A percentile compares a stretch with the other conserved stretches of the same genome.
These are phyloP conservation scores for Drosophila monieri DNA, from an alignment of 2,888 invertebrate species.

Conservation along the genomic window DNA sequence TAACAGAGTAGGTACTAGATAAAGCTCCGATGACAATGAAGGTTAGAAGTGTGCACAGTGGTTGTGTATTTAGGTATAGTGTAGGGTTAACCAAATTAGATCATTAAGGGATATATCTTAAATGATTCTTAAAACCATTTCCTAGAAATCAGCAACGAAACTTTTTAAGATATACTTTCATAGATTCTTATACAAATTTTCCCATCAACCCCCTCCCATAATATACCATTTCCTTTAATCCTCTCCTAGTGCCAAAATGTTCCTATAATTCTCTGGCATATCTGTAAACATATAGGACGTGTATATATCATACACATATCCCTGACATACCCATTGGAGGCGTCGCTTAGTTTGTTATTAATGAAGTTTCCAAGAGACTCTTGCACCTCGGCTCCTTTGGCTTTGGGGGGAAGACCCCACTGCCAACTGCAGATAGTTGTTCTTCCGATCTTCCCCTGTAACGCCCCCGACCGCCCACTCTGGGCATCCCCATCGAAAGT, in stretches of 20 bases:
- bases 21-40: slow-evolving; percentile 50
- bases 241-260: slow-evolving; percentile 27
- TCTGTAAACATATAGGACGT: slow-evolving; percentile 14
- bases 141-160: too few relatives aligned
- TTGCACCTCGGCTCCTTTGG: slow-evolving; percentile 48
- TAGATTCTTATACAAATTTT: too few relatives aligned
- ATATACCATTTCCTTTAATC: neutral
- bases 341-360: slow-evolving; percentile 73
- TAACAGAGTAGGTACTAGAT: slow-evolving; percentile 12
- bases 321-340: slow-evolving; percentile 48
- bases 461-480: slow-evolving; percentile 21
- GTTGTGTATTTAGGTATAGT: neutral
- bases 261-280: slow-evolving; percentile 56
- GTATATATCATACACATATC: slow-evolving; percentile 35
- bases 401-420: slow-evolving; percentile 37
- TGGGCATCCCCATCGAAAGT: slow-evolving; percentile 38
- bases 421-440: slow-evolving; percentile 44
- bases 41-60: neutral
- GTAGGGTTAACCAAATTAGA: too few relatives aligned
- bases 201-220: too few relatives aligned
- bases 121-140: neutral
- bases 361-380: slow-evolving; percentile 66
- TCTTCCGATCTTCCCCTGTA: slow-evolving; percentile 48
- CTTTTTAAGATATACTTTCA: too few relatives aligned
- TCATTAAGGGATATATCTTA: too few relatives aligned